A percentile compares a stretch with the other conserved stretches of the same genome.
Evolutionary conservation across 2,113 vertebrate species (phyloP).

Genomic region (Peromyscus californicus): DNA sequence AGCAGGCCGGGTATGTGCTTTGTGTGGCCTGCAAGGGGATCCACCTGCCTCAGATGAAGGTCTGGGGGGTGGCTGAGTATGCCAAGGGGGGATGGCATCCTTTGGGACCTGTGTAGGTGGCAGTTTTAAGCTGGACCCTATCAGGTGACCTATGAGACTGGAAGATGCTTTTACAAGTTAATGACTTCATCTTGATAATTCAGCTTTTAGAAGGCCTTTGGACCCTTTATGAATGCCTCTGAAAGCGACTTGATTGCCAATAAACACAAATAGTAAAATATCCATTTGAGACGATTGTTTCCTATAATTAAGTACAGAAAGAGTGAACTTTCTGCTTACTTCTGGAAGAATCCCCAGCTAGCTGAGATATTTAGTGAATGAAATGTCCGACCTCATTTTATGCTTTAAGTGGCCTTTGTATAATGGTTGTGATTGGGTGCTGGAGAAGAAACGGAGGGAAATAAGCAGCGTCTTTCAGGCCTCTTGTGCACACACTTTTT

Average conservation of each 20-base stretch:
- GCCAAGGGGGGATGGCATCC: neutral
- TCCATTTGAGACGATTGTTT: conserved; percentile 83
- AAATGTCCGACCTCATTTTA: conserved; percentile 84
- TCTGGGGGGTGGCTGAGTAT: neutral
- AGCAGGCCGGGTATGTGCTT: neutral
- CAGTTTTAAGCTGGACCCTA: accelerated
- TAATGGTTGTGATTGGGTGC: neutral
- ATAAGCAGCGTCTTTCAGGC: neutral
- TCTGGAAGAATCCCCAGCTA: conserved; percentile 77
- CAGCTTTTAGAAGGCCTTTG: neutral
- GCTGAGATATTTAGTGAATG: conserved; percentile 83
- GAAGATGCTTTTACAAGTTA: neutral
- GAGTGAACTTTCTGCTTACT: neutral
- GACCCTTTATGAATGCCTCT: conserved; percentile 80
- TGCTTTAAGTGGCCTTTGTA: conserved; percentile 71
- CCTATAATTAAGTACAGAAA: conserved; percentile 70
- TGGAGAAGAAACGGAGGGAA: neutral
- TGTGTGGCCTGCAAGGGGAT: neutral
- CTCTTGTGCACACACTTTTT: neutral
- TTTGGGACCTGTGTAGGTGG: neutral
- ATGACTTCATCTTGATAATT: neutral
- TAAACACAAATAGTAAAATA: conserved; percentile 87
- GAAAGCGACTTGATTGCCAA: conserved; percentile 88
- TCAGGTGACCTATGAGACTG: neutral
- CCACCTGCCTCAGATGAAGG: accelerated